Evolutionary conservation across 1,140 invertebrate species (phyloP).

Genomic region (Drosophila punjabiensis): DNA sequence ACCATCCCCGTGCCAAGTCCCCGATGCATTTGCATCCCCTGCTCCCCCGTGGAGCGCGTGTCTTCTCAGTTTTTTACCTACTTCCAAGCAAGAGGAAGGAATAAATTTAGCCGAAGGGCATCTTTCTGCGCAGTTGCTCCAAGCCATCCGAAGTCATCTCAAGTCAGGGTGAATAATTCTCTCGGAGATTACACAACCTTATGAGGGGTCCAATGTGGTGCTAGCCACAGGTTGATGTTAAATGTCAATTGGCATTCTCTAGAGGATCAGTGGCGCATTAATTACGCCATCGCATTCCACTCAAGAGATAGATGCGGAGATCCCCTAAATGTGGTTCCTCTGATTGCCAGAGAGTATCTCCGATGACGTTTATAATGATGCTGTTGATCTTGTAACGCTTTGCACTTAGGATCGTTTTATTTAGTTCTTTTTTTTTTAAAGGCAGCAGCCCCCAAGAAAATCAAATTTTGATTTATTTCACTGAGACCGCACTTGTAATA

Average conservation of each 20-base stretch:
- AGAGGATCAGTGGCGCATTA: constrained; percentile 75
- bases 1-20: constrained; percentile 27
- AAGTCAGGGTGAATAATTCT: constrained; percentile 23
- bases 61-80: constrained; percentile 57
- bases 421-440: constrained; percentile 5
- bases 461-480: constrained; percentile 76
- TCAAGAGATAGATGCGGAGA: neutral
- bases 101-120: constrained; percentile 15
- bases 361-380: constrained; percentile 72
- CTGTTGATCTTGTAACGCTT: constrained; percentile 77
- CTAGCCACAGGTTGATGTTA: constrained; percentile 80
- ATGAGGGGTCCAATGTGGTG: constrained; percentile 26
- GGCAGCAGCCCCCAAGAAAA: constrained; percentile 23
- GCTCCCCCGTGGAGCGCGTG: constrained; percentile 71
- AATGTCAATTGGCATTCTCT: constrained; percentile 81
- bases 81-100: constrained; percentile 20
- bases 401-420: constrained; percentile 60
- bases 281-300: constrained; percentile 56
- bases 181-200: constrained; percentile 47
- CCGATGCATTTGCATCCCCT: constrained; percentile 35
- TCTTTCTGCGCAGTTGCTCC: constrained; percentile 65
- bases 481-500: constrained; percentile 75
- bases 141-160: constrained; percentile 23
- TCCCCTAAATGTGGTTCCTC: constrained; percentile 1
- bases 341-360: constrained; percentile 15